Base-by-base conservation (phyloP, 2,797 vertebrate genomes). In the Typhlichthys eigenmanni region DNA sequence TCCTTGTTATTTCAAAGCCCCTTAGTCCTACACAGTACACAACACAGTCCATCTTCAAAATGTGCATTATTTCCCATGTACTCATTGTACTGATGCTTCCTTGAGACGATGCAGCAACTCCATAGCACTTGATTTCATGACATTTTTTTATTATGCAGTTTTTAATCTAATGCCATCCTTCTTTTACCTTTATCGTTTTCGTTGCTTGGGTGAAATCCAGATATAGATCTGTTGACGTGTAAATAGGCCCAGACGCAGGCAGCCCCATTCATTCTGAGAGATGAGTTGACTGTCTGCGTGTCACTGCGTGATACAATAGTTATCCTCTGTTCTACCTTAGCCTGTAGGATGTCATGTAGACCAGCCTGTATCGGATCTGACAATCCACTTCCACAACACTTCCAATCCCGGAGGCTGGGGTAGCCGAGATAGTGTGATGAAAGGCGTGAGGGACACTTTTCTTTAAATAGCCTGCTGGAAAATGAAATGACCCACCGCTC, bases 191-290 rank as follows among this genome's bases (percentile, higher is more conserved):
- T 38, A 16, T 38, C 13, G 56, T 70, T 66, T 60, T 68, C 73
- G 66, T 47, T 53, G 73, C 71, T 84, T 84, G 86, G 80, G 72
- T 71, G 64, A 69, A 64, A 72, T 83, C 85, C 84, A 88, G 80
- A 78, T 89, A 89, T 87, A 72, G 86, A 89, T 88, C 79, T 69
- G 73, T 64, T 68, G 70, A 85, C 75, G 83, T 89, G 84, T 85
- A 81, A 88, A 85, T 78, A 60, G 66, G 69, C 61, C 50, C 58
- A 65, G 74, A 78, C 77, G 76, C 84, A 82, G 51, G 68, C 70
- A 64, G 69, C 66, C 77, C 58, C 54, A 43, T 83, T 82, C 71
- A 68, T 73, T 77, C 77, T 67, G 79, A 76, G 78, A 74, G 77
- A 78, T 82, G 79, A 80, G 82, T 74, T 64, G 78, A 76, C 66